Percentiles rank a stretch among this genome's conserved stretches.
Evolutionary conservation across 1,140 invertebrate genomes (phyloP).

Genomic region (Hycleus cichorii): DNA sequence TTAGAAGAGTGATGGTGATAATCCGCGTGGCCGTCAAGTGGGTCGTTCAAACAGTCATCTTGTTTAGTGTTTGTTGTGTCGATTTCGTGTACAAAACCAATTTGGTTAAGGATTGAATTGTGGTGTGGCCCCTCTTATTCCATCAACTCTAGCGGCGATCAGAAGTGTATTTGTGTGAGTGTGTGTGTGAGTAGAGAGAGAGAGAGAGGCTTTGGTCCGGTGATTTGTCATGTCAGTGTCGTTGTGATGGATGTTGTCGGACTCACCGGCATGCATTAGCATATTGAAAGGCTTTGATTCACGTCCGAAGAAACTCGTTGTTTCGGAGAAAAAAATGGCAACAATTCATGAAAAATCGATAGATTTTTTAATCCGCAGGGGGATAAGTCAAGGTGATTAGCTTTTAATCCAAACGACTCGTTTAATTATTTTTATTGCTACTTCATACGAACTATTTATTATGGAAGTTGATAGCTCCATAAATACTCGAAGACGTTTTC

Average conservation of each 20-base stretch:
- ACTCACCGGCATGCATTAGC: conserved; percentile 24
- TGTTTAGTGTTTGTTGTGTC: conserved; percentile 4
- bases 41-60: background rate
- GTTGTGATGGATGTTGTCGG: conserved; percentile 29
- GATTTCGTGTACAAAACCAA: conserved; percentile 14
- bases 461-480: no score
- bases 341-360: conserved; percentile 7
- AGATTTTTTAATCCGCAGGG: background rate
- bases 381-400: no score
- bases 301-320: conserved; percentile 31
- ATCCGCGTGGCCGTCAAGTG: conserved; percentile 4
- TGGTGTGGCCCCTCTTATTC: no score
- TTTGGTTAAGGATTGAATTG: conserved; percentile 7
- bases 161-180: background rate
- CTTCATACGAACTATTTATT: no score
- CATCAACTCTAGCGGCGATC: background rate
- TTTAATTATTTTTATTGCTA: no score
- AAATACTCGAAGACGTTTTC: no score
- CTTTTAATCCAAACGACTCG: no score
- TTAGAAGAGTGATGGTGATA: conserved; percentile 8
- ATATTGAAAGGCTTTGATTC: conserved; percentile 34
- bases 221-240: conserved; percentile 37
- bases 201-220: conserved; percentile 11
- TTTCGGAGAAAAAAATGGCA: conserved; percentile 25
- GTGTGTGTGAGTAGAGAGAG: background rate